Evolutionary conservation across 1,140 invertebrate genomes (phyloP).

Genomic region (Pogonomyrmex californicus): DNA sequence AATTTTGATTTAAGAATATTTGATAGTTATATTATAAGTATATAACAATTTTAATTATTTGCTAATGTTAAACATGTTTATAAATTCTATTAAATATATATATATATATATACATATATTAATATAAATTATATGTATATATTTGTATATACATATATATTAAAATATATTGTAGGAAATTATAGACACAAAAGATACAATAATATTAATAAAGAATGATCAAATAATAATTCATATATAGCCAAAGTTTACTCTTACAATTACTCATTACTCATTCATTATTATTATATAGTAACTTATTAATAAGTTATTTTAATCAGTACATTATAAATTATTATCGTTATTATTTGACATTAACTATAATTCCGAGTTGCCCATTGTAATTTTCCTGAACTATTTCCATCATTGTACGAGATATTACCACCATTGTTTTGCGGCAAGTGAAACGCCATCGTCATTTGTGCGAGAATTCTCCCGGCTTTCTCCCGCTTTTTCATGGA

Average conservation of each 20-base stretch:
- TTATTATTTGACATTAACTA: constrained; percentile 26
- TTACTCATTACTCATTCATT: background rate
- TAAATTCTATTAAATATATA: too few relatives aligned
- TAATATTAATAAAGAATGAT: constrained; percentile 3
- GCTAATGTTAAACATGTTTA: too few relatives aligned
- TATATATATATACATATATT: background rate
- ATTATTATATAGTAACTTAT: background rate
- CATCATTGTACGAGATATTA: constrained; percentile 53
- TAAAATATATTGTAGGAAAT: background rate
- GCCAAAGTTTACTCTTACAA: background rate
- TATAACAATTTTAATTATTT: background rate
- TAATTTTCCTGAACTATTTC: constrained; percentile 51
- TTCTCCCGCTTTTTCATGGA: constrained; percentile 56
- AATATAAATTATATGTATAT: background rate
- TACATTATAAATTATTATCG: constrained; percentile 15
- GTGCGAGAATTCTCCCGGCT: constrained; percentile 38
- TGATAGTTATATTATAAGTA: too few relatives aligned
- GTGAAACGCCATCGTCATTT: constrained; percentile 48
- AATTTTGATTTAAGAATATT: background rate
- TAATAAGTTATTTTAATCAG: constrained; percentile 26
- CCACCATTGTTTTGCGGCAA: constrained; percentile 49
- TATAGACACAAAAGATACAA: background rate
- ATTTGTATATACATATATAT: background rate
- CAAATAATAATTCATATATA: background rate
- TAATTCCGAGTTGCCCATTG: constrained; percentile 30